Conservation (phyloP, 2,113 vertebrate genomes). For the Megaceryle torquata region DNA sequence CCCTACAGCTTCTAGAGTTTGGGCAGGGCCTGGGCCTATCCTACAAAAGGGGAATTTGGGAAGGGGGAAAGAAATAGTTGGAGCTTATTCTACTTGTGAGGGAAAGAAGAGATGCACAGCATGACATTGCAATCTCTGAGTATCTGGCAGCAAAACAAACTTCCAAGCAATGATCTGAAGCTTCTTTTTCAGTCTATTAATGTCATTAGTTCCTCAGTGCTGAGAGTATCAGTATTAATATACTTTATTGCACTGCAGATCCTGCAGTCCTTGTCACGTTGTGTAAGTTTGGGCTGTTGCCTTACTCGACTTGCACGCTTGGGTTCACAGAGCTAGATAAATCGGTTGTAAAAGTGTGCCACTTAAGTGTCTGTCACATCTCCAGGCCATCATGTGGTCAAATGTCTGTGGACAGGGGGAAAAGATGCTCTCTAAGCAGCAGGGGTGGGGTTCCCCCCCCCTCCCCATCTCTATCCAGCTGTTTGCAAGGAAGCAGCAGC, state of each 20-base stretch:
- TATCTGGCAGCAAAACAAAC: not conserved
- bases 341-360: not conserved
- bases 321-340: not conserved
- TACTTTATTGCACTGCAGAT: not conserved
- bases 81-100: not conserved
- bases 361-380: not conserved
- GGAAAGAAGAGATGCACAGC: not conserved
- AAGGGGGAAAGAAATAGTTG: not conserved
- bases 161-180: not conserved
- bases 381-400: not conserved
- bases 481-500: not conserved
- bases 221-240: not conserved
- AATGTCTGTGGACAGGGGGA: fast-evolving
- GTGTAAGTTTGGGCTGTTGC: not conserved
- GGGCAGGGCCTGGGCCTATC: not conserved
- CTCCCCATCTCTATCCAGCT: not conserved
- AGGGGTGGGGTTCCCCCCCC: not conserved
- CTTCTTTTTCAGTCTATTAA: not conserved
- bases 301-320: not conserved
- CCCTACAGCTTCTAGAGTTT: not conserved
- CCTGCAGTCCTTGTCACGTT: not conserved
- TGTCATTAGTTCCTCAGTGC: not conserved
- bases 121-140: not conserved
- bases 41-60: not conserved
- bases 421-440: not conserved